A percentile compares a stretch with the other conserved stretches of the same genome.
Conservation (phyloP, 2,113 vertebrate genomes). For the Cygnus atratus region DNA sequence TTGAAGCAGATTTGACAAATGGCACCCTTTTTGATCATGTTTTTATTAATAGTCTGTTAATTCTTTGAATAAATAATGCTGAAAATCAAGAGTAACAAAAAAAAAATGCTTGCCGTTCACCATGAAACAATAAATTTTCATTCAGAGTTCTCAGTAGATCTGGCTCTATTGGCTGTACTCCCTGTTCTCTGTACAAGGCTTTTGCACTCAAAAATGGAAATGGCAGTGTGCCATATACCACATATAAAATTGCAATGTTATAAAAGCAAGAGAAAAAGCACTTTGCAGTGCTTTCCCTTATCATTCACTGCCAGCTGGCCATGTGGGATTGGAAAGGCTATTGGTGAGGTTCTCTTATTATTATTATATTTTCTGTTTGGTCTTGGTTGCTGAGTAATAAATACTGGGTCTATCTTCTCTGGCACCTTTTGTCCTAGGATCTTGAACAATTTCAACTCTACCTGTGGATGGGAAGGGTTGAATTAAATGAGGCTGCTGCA, state of each 20-base stretch:
- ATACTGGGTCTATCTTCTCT: neutral
- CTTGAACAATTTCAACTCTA: neutral
- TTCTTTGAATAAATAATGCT: neutral
- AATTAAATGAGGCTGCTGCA: neutral
- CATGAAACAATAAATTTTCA: neutral
- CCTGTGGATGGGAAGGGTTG: neutral
- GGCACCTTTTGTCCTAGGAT: neutral
- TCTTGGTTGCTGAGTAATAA: slow-evolving; percentile 5
- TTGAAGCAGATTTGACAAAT: neutral
- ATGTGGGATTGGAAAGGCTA: neutral
- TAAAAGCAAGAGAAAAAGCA: slow-evolving; percentile 3
- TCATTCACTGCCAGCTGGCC: slow-evolving; percentile 42
- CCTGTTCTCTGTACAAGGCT: neutral
- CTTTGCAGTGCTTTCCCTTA: slow-evolving; percentile 35
- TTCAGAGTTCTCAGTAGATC: neutral
- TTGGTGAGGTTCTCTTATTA: neutral
- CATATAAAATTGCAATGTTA: slow-evolving; percentile 25
- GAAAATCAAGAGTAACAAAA: neutral
- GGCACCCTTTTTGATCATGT: neutral
- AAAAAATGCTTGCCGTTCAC: neutral
- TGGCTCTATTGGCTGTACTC: slow-evolving; percentile 38
- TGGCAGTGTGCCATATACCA: neutral
- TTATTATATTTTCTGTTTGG: neutral
- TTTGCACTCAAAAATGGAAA: slow-evolving; percentile 28
- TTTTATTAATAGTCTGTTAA: neutral